Evolutionary conservation across 1,140 invertebrate species (phyloP), one percentile per base, ranked within the genome.

Genomic region (Nasonia giraulti): DNA sequence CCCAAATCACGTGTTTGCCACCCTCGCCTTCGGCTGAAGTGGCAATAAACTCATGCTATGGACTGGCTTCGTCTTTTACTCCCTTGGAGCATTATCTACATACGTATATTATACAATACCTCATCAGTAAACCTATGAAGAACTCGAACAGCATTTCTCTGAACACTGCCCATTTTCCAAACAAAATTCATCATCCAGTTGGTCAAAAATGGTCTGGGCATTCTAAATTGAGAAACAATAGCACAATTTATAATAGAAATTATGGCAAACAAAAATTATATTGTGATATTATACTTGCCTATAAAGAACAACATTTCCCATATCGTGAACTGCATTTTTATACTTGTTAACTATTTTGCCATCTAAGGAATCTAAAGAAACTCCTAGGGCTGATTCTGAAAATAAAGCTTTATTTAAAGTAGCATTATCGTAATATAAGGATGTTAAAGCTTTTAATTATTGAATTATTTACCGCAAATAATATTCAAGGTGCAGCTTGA

Each of bases 331-430:
- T 27, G 83, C 83, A 27, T 77, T 62, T 74, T 79, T 86, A 74
- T 87, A 87, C 27, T 76, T 33, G 2, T 75, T 27, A 14, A 80
- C 81, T 68, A 50, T 66, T 47, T 76, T 40, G 17, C 94, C 94
- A 40, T 95, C 93, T 10, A 95, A 91, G 95, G 14, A 95, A 89
- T 96, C 93, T 40, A 97, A 93, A 86, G 94, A 94, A 17, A 94
- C 95, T 1, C 97, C 97, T 96, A 98, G 97, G 10, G 96, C 96
- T 76, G 96, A 96, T 91, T 97, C 96, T 96, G 85, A 88, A 84
- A 78, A 86, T 82, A 40, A 55, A 44, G 40, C 8, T 44, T 76
- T 44, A 75, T 8, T 44, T 44, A 44, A 75, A n/a, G 7, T 31
- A 23, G 11, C 10, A 47, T 50, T 7, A 74, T 76, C 2, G 12